Evolutionary conservation across 1,140 invertebrate genomes (phyloP).

Genomic region (Caenorhabditis remanei): DNA sequence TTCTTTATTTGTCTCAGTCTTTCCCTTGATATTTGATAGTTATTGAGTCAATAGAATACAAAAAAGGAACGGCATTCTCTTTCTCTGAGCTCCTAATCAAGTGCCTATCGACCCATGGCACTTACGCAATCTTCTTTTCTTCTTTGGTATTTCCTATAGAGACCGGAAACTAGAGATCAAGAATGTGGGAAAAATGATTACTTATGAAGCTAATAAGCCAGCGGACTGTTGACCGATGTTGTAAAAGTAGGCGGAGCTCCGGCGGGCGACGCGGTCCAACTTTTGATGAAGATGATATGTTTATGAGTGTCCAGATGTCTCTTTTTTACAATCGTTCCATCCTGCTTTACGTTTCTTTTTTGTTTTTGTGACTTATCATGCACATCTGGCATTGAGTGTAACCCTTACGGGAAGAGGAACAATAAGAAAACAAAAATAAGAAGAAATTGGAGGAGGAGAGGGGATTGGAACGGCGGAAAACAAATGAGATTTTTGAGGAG

Average conservation of each 20-base stretch:
- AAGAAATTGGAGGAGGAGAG: too few species aligned
- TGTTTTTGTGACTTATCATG: neutral
- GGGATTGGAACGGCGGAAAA: too few species aligned
- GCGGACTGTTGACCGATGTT: neutral
- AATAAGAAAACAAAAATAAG: neutral
- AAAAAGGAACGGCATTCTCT: neutral
- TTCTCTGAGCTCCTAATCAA: neutral
- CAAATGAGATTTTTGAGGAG: too few species aligned
- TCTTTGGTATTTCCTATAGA: neutral
- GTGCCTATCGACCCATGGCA: constrained; percentile 7
- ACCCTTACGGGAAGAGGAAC: neutral
- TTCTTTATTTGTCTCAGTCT: neutral
- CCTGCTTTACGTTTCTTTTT: neutral
- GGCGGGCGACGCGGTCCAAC: neutral
- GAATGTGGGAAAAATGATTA: neutral
- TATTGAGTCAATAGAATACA: neutral
- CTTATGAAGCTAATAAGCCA: neutral
- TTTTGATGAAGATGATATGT: constrained; percentile 6
- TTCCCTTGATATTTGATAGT: constrained; percentile 39
- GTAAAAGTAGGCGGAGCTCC: neutral
- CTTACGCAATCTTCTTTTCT: neutral
- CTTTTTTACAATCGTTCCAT: neutral
- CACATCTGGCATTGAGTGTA: neutral
- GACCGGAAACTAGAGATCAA: neutral
- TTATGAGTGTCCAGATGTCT: neutral